Evolutionary conservation across 1,140 invertebrate species (phyloP).

Genomic region (Temnothorax nylanderi): DNA sequence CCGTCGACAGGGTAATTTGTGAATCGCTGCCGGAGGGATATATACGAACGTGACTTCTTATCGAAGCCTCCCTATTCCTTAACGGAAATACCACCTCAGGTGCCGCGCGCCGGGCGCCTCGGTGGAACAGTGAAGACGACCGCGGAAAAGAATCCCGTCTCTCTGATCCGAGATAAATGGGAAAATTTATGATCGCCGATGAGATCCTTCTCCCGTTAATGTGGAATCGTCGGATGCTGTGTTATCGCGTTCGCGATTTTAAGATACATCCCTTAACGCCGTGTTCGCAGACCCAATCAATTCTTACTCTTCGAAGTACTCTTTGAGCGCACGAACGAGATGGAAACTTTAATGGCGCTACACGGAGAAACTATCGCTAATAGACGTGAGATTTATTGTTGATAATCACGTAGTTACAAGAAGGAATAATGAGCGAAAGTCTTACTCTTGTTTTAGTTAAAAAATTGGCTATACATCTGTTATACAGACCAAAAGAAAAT

Average conservation of each 20-base stretch:
- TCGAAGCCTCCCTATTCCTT: slow-evolving; percentile 33
- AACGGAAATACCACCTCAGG: slow-evolving; percentile 17
- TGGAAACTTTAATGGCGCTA: background rate
- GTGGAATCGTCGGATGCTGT: background rate
- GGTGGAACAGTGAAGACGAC: background rate
- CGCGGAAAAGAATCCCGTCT: slow-evolving; percentile 27
- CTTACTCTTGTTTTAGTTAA: background rate
- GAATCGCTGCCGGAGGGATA: slow-evolving; percentile 54
- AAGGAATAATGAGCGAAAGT: background rate
- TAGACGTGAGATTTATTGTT: background rate
- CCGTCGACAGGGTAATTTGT: slow-evolving; percentile 56
- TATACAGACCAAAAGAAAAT: background rate
- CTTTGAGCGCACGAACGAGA: background rate
- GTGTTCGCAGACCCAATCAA: slow-evolving; percentile 4
- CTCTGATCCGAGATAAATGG: slow-evolving; percentile 51
- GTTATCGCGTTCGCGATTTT: slow-evolving; percentile 16
- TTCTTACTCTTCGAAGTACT: background rate
- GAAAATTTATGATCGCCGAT: slow-evolving; percentile 46
- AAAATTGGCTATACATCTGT: background rate
- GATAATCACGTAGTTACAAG: background rate
- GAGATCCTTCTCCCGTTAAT: slow-evolving; percentile 37
- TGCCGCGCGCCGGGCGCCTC: background rate
- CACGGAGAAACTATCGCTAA: background rate
- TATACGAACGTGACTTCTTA: slow-evolving; percentile 57
- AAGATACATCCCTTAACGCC: slow-evolving; percentile 8